Evolutionary conservation across 2,797 vertebrate genomes (phyloP), one percentile per base, ranked within the genome.

Genomic region (Gouania willdenowi): DNA sequence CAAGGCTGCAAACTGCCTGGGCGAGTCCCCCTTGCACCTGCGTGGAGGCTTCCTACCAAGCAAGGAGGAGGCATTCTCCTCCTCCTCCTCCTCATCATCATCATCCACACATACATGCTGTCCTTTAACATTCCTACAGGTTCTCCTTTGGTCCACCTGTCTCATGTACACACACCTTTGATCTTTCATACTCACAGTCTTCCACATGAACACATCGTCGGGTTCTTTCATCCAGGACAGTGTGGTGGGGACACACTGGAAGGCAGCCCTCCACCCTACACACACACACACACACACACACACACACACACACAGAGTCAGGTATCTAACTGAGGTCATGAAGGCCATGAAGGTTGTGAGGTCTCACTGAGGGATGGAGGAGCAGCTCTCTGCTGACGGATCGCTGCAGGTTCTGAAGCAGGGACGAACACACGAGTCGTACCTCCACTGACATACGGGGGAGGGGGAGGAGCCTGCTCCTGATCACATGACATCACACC

Each of bases 351-450:
- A 33, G 49, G 30, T 20, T 49, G 12, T 41, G 27, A 55, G 22
- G 20, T 73, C 91, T 89, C 77, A 97, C 95, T 91, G 94, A 52
- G 94, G 92, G 42, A 94, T 85, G 12, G 75, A 74, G 53, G 21
- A 50, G 67, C 96, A 99, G 47, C 63, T 82, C 38, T 83, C 64
- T 9, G 89, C 92, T 6, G 34, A 38, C 0, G 94, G 94, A 66
- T 99, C 93, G 13, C 89, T 91, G 84, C 96, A 99, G 39, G 94
- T 95, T 71, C 71, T 91, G 81, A 94, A 98, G 73, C 96, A 99
- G 14, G 94, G 92, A 26, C 83, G 91, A 53, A 82, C 45, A 23
- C 96, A 99, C 35, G 91, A 75, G 41, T 98, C 93, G 1, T 97
- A 98, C 46, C 47, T 85, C 96, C 96, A 99, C 64, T 97, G 93